A percentile compares a stretch with the other conserved stretches of the same genome.
These are phyloP conservation scores for Yponomeuta cagnagella DNA, from an alignment of 2,888 invertebrate genomes.

Conservation along the genomic window DNA sequence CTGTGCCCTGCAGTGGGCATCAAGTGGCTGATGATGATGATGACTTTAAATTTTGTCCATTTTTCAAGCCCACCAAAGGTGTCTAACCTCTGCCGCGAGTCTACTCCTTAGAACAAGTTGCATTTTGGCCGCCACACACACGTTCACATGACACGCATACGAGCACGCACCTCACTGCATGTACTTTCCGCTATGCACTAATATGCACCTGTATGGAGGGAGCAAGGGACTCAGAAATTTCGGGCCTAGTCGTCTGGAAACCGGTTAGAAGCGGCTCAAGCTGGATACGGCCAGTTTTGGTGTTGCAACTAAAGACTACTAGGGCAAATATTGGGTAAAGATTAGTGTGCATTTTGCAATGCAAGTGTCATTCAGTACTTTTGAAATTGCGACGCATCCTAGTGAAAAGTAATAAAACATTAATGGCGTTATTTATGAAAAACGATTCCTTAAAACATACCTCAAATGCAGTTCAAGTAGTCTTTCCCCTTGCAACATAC, in stretches of 20 bases:
- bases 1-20: too few species aligned
- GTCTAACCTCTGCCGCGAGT: slow-evolving; percentile 44
- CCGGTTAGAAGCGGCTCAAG: slow-evolving; percentile 14
- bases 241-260: slow-evolving; percentile 14
- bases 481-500: too few species aligned
- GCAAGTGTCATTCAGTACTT: neutral
- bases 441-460: too few species aligned
- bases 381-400: too few species aligned
- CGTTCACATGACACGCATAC: slow-evolving; percentile 23
- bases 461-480: too few species aligned
- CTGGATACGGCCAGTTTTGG: slow-evolving; percentile 1
- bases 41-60: neutral
- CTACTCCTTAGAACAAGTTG: slow-evolving; percentile 71
- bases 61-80: slow-evolving; percentile 20
- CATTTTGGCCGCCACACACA: slow-evolving; percentile 54
- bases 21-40: too few species aligned
- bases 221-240: slow-evolving; percentile 17
- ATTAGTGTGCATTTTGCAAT: neutral
- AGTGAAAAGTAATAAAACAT: too few species aligned
- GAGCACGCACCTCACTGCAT: slow-evolving; percentile 22
- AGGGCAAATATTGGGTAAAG: neutral
- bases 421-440: too few species aligned
- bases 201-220: slow-evolving; percentile 42
- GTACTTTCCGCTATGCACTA: slow-evolving; percentile 32
- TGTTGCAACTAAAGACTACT: neutral